Base-by-base conservation (phyloP, 2,113 vertebrate species). In the Cyanocitta stelleri region DNA sequence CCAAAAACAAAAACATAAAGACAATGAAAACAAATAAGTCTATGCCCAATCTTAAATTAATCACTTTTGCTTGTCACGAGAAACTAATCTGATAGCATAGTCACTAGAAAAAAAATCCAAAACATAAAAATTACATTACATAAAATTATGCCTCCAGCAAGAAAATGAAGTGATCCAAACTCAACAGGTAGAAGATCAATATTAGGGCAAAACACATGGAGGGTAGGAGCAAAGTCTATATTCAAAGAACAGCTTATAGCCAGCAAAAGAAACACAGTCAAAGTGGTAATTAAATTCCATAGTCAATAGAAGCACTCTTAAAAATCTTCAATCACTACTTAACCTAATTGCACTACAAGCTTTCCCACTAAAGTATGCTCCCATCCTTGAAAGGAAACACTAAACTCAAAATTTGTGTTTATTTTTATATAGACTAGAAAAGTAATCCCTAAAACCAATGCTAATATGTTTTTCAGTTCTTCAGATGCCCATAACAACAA, bases 51-150 rank as follows among this genome's bases (percentile, higher is more conserved):
- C 24, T 54, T 12, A 91, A 87, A 52, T 32, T 7, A 39, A 39
- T 44, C 19, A 48, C 13, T 79, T 62, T 7, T 14, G 10, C 3
- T 58, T 33, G 4, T 41, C 10, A 12, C 1, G 2, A 51, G 24
- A 69, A 37, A n/a, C 7, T 35, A 37, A 51, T 23, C 23, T 29
- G 6, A 26, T 13, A 39, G 3, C 6, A 20, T 0, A 0, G 8
- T 23, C 35, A 16, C 46, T 26, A 35, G 22, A 4, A 71, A 62
- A 48, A 46, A 26, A 32, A 4, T 7, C 4, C 1, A 54, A 78
- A 55, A 4, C 16, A 71, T 21, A 48, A 16, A 13, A 56, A 26
- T 13, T 6, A 11, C 1, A 0, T n/a, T 37, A 49, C 12, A 10
- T 67, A 13, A 44, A 30, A 15, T 30, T 61, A 55, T 2, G 16